phyloP scores from a whole-genome alignment of 2,888 invertebrate species.

The Anarsia innoxiella region DNA sequence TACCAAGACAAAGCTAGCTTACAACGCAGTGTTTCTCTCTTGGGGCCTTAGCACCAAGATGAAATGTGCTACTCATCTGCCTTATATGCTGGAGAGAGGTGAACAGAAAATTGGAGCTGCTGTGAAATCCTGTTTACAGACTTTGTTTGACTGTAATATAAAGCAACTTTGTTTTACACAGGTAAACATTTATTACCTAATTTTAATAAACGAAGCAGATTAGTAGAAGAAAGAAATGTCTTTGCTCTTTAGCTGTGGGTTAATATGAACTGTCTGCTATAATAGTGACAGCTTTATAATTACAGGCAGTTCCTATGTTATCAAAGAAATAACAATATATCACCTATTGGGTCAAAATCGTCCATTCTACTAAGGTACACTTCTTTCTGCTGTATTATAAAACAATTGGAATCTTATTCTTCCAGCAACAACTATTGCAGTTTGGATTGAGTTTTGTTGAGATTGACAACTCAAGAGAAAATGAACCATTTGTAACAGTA shows the following conservation, averaged over 20 bases:
- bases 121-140: slow-evolving; percentile 49
- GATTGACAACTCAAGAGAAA: slow-evolving; percentile 39
- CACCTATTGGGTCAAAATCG: too few relatives aligned
- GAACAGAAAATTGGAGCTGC: slow-evolving; percentile 43
- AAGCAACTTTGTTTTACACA: slow-evolving; percentile 54
- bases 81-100: slow-evolving; percentile 63
- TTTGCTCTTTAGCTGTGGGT: too few relatives aligned
- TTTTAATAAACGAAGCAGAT: too few relatives aligned
- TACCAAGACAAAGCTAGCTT: slow-evolving; percentile 39
- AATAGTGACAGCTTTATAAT: too few relatives aligned
- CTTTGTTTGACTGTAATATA: slow-evolving; percentile 65
- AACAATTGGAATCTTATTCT: too few relatives aligned
- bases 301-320: too few relatives aligned
- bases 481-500: slow-evolving; percentile 43
- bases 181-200: too few relatives aligned
- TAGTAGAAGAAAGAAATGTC: too few relatives aligned
- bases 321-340: too few relatives aligned
- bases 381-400: too few relatives aligned
- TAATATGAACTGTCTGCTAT: too few relatives aligned
- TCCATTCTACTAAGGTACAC: too few relatives aligned
- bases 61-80: slow-evolving; percentile 46
- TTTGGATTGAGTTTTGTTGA: slow-evolving; percentile 56
- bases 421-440: slow-evolving; percentile 50
- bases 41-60: slow-evolving; percentile 48
- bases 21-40: slow-evolving; percentile 49